Percentiles rank a stretch among this genome's conserved stretches.
phyloP scores from a whole-genome alignment of 2,113 vertebrate species.

The Microcebus jonahi region DNA sequence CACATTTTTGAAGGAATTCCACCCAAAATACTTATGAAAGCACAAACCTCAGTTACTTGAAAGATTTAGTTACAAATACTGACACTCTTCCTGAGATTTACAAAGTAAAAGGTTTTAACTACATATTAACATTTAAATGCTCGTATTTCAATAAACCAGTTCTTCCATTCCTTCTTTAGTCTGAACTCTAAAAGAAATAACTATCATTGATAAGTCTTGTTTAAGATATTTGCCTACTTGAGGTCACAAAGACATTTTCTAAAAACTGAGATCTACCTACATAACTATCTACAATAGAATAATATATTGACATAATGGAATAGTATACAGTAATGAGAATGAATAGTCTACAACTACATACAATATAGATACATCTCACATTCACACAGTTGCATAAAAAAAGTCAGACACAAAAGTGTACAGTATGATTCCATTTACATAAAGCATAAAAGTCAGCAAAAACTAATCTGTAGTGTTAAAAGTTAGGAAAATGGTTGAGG shows the following conservation, averaged over 20 bases:
- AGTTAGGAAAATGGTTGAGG: background rate
- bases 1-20: conserved; percentile 31
- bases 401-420: background rate
- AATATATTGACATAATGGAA: background rate
- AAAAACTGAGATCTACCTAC: conserved; percentile 27
- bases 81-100: background rate
- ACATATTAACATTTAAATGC: background rate
- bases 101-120: background rate
- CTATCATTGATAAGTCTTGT: background rate
- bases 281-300: background rate
- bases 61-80: conserved; percentile 48
- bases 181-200: background rate
- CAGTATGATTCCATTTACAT: background rate
- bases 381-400: background rate
- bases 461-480: background rate
- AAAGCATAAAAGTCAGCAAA: conserved; percentile 43
- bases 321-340: conserved; percentile 23
- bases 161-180: conserved; percentile 25
- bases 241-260: conserved; percentile 27
- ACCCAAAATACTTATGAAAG: conserved; percentile 19
- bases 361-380: background rate
- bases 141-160: conserved; percentile 23
- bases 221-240: conserved; percentile 27
- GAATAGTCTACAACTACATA: background rate
- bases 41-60: background rate